Base-by-base conservation (phyloP, 2,888 invertebrate species). In the Nemoura dubitans region DNA sequence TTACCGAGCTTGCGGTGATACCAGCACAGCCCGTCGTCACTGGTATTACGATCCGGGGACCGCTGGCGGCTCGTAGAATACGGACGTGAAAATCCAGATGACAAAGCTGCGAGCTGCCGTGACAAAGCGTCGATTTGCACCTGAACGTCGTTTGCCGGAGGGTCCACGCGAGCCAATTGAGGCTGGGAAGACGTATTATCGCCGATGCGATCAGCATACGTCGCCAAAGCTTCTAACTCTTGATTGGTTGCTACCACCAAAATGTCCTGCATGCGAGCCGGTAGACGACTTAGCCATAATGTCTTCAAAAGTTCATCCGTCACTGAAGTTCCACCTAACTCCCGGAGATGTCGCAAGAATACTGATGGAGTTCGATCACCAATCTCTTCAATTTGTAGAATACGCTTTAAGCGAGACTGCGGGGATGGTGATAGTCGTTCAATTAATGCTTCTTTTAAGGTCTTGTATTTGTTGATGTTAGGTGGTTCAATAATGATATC, bases 371-470 rank as follows among this genome's bases (percentile, higher is more conserved):
- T 83, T 29, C 83, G 28, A 43, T 30, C 83, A 14, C 28, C 83
- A 43, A 83, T 30, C 29, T 83, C 83, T 30, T 83, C 83, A 26
- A 42, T 27, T 83, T 83, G 25, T 16, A 83, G 0, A 3, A 83
- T 21, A 16, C 76, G 83, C 27, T n/a, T 42, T 0, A 59, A 14
- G 2, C 21, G 16, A 7, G 59, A 7, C 14, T 59, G 16, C 16
- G 59, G 59, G 10, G 59, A 59, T 2, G 59, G 59, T 59, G 59
- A 59, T 59, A 59, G 21, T 21, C 59, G 59, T 59, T 7, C 59
- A 2, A 59, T 59, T 21, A 59, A 59, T 2, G 59, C 21, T 7
- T 21, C 21, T 21, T 59, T 59, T 1, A 59, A 16, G 16, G 6
- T 7, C 59, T 59, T 21, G 59, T 59, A 59, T 21, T 59, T 59